Percentiles rank a stretch among this genome's conserved stretches.
These are phyloP conservation scores for Steinernema scapterisci DNA, from an alignment of 2,888 invertebrate genomes.

Conservation along the genomic window DNA sequence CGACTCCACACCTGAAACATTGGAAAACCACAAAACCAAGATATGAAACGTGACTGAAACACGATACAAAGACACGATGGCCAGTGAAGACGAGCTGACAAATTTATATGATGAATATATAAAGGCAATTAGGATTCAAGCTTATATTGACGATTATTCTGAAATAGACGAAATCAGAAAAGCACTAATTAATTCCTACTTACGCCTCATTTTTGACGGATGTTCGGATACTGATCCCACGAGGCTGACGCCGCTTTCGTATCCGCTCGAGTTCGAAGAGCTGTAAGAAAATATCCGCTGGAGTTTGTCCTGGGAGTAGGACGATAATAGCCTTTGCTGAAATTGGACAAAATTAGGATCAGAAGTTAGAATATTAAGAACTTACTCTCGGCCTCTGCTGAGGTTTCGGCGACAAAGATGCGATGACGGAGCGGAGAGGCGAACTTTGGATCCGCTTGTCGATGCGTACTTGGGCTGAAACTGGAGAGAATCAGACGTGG, in stretches of 20 bases:
- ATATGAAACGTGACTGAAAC: too few species aligned
- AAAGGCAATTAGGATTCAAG: too few species aligned
- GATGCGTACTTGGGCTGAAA: neutral
- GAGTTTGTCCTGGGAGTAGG: neutral
- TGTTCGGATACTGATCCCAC: neutral
- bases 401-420: neutral
- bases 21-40: too few species aligned
- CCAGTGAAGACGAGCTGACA: too few species aligned
- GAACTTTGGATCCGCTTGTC: neutral
- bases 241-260: neutral
- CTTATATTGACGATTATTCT: too few species aligned
- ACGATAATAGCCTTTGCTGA: neutral
- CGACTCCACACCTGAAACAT: too few species aligned
- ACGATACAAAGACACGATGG: too few species aligned
- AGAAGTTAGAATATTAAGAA: too few species aligned
- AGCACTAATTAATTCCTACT: neutral
- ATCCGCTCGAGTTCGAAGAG: neutral
- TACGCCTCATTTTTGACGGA: neutral
- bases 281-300: neutral
- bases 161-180: too few species aligned
- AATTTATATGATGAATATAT: too few species aligned
- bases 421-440: neutral
- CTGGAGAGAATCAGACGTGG: too few species aligned
- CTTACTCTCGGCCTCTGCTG: neutral
- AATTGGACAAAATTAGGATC: neutral